Base-by-base conservation (phyloP, 2,888 invertebrate species). In the Chalcis sispes region DNA sequence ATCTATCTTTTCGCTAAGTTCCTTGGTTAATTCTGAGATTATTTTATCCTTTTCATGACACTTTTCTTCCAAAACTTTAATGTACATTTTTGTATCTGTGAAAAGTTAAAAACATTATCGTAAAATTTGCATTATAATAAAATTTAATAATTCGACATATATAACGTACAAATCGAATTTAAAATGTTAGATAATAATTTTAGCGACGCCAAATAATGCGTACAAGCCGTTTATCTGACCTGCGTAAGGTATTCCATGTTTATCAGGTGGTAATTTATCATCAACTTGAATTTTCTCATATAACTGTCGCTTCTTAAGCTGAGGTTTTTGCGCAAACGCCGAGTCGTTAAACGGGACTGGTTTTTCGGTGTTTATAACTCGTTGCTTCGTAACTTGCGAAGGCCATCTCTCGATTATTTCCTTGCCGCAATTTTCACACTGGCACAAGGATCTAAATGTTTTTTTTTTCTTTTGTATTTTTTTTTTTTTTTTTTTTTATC, bases 351-450 rank as follows among this genome's bases (percentile, higher is more conserved):
- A 18, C 27, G 29, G 25, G 10, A 10, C 40, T 5, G 25, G n/a
- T 25, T 52, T 20, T 20, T 25, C 25, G 1, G 3, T 7, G 8
- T n/a, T n/a, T n/a, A n/a, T n/a, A n/a, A n/a, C n/a, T n/a, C n/a
- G n/a, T n/a, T n/a, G n/a, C n/a, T n/a, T n/a, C n/a, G n/a, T 54
- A 1, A n/a, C n/a, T n/a, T n/a, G n/a, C n/a, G n/a, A n/a, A n/a
- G n/a, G 3, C 8, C 58, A 7, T 58, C 58, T 5, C 7, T 15
- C 27, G 20, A 5, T 18, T 48, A 72, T 58, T 27, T 72, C 72
- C 13, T 72, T 65, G 40, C 72, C 72, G 46, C 72, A 72, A 5
- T 66, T 66, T 18, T 56, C 65, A n/a, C 72, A 72, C 8, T n/a
- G 62, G 5, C 66, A 56, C 10, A 4, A 27, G 13, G 32, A 54